phyloP scores from a whole-genome alignment of 35 echinoderm and acorn worm genomes.

The Hemicentrotus pulcherrimus region DNA sequence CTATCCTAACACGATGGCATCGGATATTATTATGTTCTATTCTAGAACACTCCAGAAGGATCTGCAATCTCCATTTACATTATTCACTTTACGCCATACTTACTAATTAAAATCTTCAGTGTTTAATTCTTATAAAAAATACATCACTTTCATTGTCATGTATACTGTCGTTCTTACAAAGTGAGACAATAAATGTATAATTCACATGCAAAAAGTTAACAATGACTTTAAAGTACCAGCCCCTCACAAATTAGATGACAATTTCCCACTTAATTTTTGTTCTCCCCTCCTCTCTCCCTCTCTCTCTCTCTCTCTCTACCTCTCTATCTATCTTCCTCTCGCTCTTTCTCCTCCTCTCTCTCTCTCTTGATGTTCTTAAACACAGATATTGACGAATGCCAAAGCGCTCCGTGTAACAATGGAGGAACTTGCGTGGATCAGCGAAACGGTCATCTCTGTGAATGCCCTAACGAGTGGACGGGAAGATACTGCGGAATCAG shows the following conservation, averaged over 20 bases:
- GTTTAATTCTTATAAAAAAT: too few species aligned
- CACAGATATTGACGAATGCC: conserved; percentile 37
- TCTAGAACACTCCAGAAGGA: too few species aligned
- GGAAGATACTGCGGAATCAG: conserved; percentile 47
- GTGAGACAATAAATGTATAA: not conserved
- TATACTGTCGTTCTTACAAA: too few species aligned
- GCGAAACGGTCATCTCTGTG: not conserved
- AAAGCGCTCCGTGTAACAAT: conserved; percentile 34
- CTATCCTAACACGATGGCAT: too few species aligned
- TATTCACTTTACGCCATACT: too few species aligned
- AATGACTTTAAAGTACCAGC: not conserved
- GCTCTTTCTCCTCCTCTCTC: not conserved
- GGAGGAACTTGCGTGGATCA: conserved; percentile 41
- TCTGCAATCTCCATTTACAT: too few species aligned
- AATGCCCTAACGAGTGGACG: not conserved
- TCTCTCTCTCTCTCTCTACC: not conserved
- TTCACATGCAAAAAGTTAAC: not conserved
- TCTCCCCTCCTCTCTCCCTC: too few species aligned
- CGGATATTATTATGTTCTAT: too few species aligned
- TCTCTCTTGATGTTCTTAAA: not conserved
- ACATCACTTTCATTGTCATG: too few species aligned
- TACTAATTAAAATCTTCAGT: too few species aligned
- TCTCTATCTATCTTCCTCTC: not conserved
- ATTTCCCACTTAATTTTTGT: not conserved
- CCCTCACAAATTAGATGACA: not conserved